Base-by-base conservation (phyloP, 2,113 vertebrate species). In the Ginglymostoma cirratum region DNA sequence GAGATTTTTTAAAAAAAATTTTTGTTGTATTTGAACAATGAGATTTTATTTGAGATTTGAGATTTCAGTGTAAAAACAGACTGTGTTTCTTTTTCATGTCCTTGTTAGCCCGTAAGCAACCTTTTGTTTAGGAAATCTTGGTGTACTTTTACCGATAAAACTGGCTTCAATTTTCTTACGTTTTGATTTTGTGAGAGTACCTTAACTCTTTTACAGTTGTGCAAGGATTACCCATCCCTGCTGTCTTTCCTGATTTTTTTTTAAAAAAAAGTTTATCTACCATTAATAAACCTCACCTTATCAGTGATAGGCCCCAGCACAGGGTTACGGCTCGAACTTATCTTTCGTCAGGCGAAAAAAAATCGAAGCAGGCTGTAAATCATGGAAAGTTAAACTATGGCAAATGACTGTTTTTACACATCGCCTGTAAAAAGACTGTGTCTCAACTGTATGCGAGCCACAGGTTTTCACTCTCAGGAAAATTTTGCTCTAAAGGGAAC, bases 361-460 rank as follows among this genome's bases (percentile, higher is more conserved):
- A 95, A 72, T 72, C 8, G 94, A 95, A 72, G 67, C 38, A 4
- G 19, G 45, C 69, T 48, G 69, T 95, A 95, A 95, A 95, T 95
- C 94, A 95, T 95, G 94, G 94, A 95, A 95, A 95, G 94, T 95
- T 72, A 95, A 95, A 72, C 94, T 72, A 95, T 95, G 69, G 67
- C 69, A 95, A 52, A 45, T 95, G 94, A 72, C 94, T 95, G 94
- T 72, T 95, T 95, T 95, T 72, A 95, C 94, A 95, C 94, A 70
- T 45, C 94, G 94, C 94, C 94, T 95, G 67, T 95, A 95, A 48
- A 95, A 95, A 95, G 94, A 95, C 94, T 72, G 94, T 48, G 38
- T 95, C 94, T 95, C 94, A 95, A 72, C 94, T 95, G 94, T 95
- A 69, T 76, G 94, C 24, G 67, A 95, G 94, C 94, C 69, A 72